Evolutionary conservation across 2,888 invertebrate genomes (phyloP).

Genomic region (Lycophotia porphyrea): DNA sequence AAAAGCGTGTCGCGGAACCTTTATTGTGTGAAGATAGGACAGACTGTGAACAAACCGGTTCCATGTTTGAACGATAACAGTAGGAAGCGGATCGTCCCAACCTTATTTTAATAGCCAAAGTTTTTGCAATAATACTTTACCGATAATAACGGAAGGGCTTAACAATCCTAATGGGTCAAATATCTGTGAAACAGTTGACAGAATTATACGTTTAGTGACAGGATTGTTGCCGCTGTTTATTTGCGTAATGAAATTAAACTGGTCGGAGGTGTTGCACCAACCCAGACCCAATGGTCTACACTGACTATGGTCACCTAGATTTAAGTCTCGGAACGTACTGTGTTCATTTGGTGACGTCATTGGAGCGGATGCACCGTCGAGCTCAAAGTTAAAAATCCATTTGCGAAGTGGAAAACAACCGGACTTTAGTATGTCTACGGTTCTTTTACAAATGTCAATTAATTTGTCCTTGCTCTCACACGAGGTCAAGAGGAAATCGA

Average conservation of each 20-base stretch:
- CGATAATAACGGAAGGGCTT: background rate
- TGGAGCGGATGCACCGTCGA: background rate
- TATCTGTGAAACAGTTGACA: slow-evolving; percentile 5
- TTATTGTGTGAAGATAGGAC: background rate
- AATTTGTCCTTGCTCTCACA: background rate
- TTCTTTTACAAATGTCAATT: background rate
- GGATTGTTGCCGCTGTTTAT: background rate
- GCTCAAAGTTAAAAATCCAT: background rate
- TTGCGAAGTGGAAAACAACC: background rate
- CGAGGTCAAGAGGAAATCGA: background rate
- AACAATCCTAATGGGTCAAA: slow-evolving; percentile 1
- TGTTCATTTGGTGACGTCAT: background rate
- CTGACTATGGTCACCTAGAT: background rate
- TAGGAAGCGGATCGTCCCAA: slow-evolving; percentile 4
- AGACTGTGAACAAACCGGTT: background rate
- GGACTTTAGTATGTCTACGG: background rate
- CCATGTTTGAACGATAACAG: background rate
- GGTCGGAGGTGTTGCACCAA: background rate
- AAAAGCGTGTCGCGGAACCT: background rate
- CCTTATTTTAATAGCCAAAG: background rate
- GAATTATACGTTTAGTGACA: background rate
- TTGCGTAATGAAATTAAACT: background rate
- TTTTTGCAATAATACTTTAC: background rate
- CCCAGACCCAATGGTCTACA: background rate
- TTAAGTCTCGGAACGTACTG: background rate